Evolutionary conservation across 2,888 invertebrate genomes (phyloP).

Genomic region (Watsonalla cultraria): DNA sequence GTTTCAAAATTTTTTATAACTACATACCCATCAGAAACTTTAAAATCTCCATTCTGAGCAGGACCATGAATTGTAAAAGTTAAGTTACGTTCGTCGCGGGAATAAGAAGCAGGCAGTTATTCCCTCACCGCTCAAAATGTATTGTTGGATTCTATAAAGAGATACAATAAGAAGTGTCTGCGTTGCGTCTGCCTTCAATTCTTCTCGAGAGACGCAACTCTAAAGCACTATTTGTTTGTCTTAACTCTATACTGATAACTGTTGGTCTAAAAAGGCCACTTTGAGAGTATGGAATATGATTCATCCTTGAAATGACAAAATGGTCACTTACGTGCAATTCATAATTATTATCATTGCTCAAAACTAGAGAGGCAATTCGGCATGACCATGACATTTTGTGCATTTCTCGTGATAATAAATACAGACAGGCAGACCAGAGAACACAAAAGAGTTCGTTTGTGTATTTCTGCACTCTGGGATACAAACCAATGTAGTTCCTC

Average conservation of each 20-base stretch:
- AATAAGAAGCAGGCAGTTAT: conserved; percentile 12
- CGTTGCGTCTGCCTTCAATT: conserved; percentile 33
- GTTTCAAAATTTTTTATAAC: no score
- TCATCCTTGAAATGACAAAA: no score
- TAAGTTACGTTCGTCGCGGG: conserved; percentile 20
- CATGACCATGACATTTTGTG: no score
- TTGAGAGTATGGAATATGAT: no score
- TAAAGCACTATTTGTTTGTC: neutral
- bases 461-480: no score
- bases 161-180: conserved; percentile 36
- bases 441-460: no score
- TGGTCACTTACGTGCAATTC: no score
- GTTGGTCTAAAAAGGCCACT: no score
- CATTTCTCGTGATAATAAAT: no score
- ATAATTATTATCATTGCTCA: no score
- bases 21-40: conserved; percentile 10
- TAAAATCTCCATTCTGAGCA: conserved; percentile 23
- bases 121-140: conserved; percentile 13
- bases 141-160: conserved; percentile 31
- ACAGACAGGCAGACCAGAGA: no score
- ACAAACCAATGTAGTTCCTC: conserved; percentile 6
- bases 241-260: neutral
- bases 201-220: conserved; percentile 17
- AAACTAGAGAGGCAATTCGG: no score
- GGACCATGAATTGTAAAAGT: conserved; percentile 14